Base-by-base conservation (phyloP, 1,140 invertebrate genomes). In the Brachionus rotundiformis region DNA sequence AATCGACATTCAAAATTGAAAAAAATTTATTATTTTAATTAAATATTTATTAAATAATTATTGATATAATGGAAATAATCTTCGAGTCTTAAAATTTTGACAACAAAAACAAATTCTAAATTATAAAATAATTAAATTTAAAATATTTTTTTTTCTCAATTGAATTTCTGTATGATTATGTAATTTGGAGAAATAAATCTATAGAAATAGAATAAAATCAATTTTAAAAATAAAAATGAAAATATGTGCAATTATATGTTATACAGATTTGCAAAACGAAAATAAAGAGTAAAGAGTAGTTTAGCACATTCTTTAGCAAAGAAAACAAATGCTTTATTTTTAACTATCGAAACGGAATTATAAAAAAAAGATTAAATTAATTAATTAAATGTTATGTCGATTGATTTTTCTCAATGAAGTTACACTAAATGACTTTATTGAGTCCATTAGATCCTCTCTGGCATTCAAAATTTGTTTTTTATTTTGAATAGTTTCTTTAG, bases 361-460 rank as follows among this genome's bases (percentile, higher is more conserved):
- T 3, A 71, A 41, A 71, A n/a, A 71, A 71, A 39, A 19, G 19
- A 19, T 5, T 39, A 71, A 71, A 36, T 71, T 19, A 23, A 36
- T 71, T 36, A n/a, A 71, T 73, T 73, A 44, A 23, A 25, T 25
- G 3, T 27, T 44, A 44, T 41, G 23, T 73, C 36, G 33, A 44
- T 44, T 44, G 19, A 73, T 41, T 73, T 73, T 73, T 44, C 23
- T 73, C 13, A 73, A 25, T 11, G 33, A 19, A 7, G 68, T 25
- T 44, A 44, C 19, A 73, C 68, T 79, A 79, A 79, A 79, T 19
- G 44, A 33, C 27, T 79, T 79, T 39, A 79, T 79, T 11, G 76
- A 79, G 31, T 79, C 76, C 27, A 79, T 36, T 19, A 79, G 41
- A 27, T 63, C 76, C 3, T 79, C 76, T 63, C 76, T 54, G 11